These are phyloP conservation scores for Antheraea assamensis DNA, from an alignment of 2,888 invertebrate genomes.

Conservation along the genomic window DNA sequence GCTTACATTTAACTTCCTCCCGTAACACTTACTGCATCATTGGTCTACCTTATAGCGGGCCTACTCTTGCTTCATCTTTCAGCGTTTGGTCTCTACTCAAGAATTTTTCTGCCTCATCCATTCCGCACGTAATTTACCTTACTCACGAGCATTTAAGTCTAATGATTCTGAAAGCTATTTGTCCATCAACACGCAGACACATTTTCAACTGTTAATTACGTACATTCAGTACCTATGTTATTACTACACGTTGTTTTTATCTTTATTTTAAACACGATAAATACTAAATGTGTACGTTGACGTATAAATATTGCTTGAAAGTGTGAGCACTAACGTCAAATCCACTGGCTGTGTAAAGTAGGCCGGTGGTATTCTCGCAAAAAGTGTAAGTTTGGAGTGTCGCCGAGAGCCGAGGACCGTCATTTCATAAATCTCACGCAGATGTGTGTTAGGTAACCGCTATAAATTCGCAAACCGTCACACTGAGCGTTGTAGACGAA, in stretches of 20 bases:
- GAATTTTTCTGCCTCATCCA: not conserved
- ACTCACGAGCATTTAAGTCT: too few relatives aligned
- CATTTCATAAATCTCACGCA: constrained; percentile 64
- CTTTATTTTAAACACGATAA: too few relatives aligned
- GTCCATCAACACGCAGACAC: too few relatives aligned
- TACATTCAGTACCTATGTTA: too few relatives aligned
- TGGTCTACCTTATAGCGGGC: not conserved
- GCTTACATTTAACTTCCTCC: not conserved
- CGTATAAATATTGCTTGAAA: not conserved
- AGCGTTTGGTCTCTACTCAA: not conserved
- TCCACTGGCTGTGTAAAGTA: constrained; percentile 4
- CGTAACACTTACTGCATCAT: not conserved
- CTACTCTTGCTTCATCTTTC: not conserved
- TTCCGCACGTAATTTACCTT: not conserved
- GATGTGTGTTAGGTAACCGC: constrained; percentile 59
- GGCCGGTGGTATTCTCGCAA: constrained; percentile 29
- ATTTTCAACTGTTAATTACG: too few relatives aligned
- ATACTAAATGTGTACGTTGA: not conserved
- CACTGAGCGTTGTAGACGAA: constrained; percentile 28
- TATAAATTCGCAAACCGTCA: constrained; percentile 53
- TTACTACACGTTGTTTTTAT: too few relatives aligned
- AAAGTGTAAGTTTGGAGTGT: constrained; percentile 51
- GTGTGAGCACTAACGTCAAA: constrained; percentile 6
- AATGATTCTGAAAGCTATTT: too few relatives aligned
- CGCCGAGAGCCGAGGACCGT: constrained; percentile 31